Evolutionary conservation across 1,140 invertebrate species (phyloP).

Genomic region (Propsilocerus akamusi): DNA sequence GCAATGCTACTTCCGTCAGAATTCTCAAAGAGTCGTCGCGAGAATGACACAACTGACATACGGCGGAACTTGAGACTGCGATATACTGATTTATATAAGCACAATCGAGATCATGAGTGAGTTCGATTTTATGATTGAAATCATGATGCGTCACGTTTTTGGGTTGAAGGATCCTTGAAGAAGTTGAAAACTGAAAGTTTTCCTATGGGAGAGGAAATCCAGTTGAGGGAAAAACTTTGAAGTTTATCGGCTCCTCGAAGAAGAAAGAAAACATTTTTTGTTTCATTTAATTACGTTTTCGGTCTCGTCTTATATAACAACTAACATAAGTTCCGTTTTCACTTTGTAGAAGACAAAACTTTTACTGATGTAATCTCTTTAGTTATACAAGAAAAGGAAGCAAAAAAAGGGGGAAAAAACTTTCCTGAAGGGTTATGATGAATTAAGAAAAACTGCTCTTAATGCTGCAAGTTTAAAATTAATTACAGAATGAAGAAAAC

Average conservation of each 20-base stretch:
- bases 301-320: too few species aligned
- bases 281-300: too few species aligned
- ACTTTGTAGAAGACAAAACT: too few species aligned
- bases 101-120: constrained; percentile 63
- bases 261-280: too few species aligned
- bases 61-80: constrained; percentile 50
- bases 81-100: constrained; percentile 49
- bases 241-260: background rate
- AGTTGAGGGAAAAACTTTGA: background rate
- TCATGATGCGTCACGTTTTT: constrained; percentile 6
- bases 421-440: too few species aligned
- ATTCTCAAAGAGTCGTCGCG: constrained; percentile 41
- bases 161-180: constrained; percentile 3
- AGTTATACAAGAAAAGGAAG: too few species aligned
- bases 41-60: constrained; percentile 55
- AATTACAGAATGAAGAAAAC: background rate
- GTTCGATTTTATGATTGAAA: constrained; percentile 22
- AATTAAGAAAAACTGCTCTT: too few species aligned
- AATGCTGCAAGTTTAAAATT: background rate
- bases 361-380: too few species aligned
- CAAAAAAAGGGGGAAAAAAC: too few species aligned
- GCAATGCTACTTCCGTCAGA: constrained; percentile 59
- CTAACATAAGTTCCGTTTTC: too few species aligned
- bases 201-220: background rate
- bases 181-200: background rate